Base-by-base conservation (phyloP, 64 coral and sea anemone species). In the Actinia equina region DNA sequence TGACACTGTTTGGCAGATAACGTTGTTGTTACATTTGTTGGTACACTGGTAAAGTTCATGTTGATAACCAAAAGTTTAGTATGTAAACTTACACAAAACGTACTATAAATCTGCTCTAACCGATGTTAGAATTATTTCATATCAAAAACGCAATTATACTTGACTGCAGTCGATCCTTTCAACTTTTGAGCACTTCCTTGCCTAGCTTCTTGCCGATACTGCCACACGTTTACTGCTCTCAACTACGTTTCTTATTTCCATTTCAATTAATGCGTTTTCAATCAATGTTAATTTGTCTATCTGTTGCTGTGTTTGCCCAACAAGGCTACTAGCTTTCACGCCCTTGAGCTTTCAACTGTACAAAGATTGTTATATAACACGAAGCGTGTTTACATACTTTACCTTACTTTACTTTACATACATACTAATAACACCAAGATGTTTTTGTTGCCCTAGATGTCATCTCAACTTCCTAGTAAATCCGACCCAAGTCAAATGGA, bases 361-460 rank as follows among this genome's bases (percentile, higher is more conserved):
- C 12, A 74, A 74, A 30, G 23, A 74, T 30, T 74, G n/a, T 9
- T 74, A 74, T 30, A 41, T 27, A 74, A 74, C 25, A 74, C 23
- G 25, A 27, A 27, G 10, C 12, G 12, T 74, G 69, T 74, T 74
- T 74, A 13, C 27, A 74, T 74, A 74, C n/a, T 74, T n/a, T n/a
- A n/a, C n/a, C n/a, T n/a, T n/a, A n/a, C n/a, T n/a, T n/a, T n/a
- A n/a, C n/a, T 74, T 74, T 74, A 13, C 27, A 74, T 74, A 13
- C 27, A 74, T 74, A 74, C n/a, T 74, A 74, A 74, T 12, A 74
- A 74, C 69, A 74, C 69, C 69, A 41, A 74, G 69, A 74, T 41
- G 69, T 12, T 74, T 74, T 25, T 14, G 26, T 42, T 74, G 27
- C 69, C 25, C 25, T 74, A 12, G n/a, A 14, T 74, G 69, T 74